Evolutionary conservation across 2,113 vertebrate species (phyloP).

Genomic region (Mixornis gularis): DNA sequence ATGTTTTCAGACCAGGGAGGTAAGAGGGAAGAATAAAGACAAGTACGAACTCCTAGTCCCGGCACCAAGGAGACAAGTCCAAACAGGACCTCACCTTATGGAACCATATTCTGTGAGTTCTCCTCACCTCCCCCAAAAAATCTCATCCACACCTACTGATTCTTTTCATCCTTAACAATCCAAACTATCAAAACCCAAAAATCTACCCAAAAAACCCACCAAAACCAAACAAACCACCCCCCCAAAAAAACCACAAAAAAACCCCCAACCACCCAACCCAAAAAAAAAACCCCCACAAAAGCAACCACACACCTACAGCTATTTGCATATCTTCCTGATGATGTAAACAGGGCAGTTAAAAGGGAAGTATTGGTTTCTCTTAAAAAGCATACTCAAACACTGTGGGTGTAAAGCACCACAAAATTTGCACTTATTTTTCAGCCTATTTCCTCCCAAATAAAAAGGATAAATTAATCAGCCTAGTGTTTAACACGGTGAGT

Average conservation of each 20-base stretch:
- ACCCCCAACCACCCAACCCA: neutral
- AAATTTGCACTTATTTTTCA: neutral
- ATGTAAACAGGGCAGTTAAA: neutral
- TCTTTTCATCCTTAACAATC: neutral
- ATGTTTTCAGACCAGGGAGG: neutral
- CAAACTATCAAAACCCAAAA: too few relatives aligned
- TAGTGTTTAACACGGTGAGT: neutral
- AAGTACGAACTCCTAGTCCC: neutral
- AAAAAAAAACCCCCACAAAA: neutral
- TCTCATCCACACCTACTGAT: neutral
- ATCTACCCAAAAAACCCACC: neutral
- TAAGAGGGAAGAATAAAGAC: neutral
- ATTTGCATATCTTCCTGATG: neutral
- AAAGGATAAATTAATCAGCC: neutral
- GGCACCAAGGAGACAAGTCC: neutral
- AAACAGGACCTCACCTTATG: accelerated
- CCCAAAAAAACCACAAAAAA: neutral
- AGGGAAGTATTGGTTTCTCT: neutral
- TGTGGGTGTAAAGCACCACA: neutral
- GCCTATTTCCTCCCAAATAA: neutral
- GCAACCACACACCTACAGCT: neutral
- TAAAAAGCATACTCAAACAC: neutral
- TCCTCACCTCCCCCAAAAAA: neutral
- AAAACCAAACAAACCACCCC: neutral
- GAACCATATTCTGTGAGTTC: neutral